Conservation (phyloP, 2,797 vertebrate genomes). For the Esox lucius region DNA sequence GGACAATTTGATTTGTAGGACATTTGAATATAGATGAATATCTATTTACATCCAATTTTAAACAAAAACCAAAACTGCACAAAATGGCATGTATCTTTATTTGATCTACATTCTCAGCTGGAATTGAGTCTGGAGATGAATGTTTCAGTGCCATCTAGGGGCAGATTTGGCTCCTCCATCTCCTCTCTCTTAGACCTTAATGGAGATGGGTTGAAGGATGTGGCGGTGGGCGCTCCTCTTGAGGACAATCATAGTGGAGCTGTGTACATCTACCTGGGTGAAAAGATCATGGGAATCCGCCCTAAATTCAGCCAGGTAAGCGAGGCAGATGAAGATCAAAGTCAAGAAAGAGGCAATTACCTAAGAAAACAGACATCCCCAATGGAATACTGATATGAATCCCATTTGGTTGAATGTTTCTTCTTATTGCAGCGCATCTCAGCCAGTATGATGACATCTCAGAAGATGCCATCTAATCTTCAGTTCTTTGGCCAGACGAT, state of each 20-base stretch:
- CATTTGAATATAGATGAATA: background rate
- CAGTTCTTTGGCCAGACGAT: constrained; percentile 82
- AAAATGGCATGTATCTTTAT: background rate
- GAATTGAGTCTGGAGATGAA: constrained; percentile 27
- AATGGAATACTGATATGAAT: background rate
- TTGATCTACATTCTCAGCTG: constrained; percentile 49
- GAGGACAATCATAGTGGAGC: constrained; percentile 76
- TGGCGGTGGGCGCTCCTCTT: constrained; percentile 84
- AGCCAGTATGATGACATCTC: constrained; percentile 47
- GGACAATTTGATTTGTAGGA: background rate
- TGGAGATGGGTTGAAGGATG: constrained; percentile 77
- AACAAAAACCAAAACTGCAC: background rate
- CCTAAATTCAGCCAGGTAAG: constrained; percentile 69
- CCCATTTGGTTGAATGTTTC: background rate
- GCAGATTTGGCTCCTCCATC: constrained; percentile 80
- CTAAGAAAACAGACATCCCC: background rate
- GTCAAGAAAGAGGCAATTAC: background rate
- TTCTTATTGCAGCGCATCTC: constrained; percentile 68
- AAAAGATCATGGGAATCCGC: constrained; percentile 57
- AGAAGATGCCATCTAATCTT: constrained; percentile 45
- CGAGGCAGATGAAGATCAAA: constrained; percentile 42
- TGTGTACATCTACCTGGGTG: constrained; percentile 83
- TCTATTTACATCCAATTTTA: background rate
- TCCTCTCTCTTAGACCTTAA: constrained; percentile 79
- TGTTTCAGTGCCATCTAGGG: constrained; percentile 53